Percentiles rank a stretch among this genome's conserved stretches.
These are phyloP conservation scores for Psilopsiagon aymara DNA, from an alignment of 2,113 vertebrate species.

Conservation along the genomic window DNA sequence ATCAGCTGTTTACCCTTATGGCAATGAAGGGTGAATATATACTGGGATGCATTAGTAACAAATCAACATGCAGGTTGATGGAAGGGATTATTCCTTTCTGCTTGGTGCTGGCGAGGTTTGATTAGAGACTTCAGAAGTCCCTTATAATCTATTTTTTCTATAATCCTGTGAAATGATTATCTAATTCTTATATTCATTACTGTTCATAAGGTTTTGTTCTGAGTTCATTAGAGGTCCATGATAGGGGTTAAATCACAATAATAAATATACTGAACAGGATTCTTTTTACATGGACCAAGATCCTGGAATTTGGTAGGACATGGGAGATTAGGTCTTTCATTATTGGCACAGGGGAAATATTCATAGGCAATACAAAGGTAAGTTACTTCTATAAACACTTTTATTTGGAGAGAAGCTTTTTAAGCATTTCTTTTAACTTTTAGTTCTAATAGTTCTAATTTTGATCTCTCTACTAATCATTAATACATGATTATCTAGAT, in stretches of 20 bases:
- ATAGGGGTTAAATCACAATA: not conserved
- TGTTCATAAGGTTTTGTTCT: not conserved
- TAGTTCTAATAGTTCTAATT: not conserved
- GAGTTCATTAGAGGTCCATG: not conserved
- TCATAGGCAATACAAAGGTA: not conserved
- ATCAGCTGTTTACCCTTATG: not conserved
- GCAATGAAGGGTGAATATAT: not conserved
- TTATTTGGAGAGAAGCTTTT: not conserved
- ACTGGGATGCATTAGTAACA: not conserved
- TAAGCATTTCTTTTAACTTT: not conserved
- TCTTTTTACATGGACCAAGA: not conserved
- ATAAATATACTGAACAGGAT: not conserved
- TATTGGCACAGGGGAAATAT: not conserved
- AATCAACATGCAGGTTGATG: not conserved
- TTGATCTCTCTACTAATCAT: not conserved
- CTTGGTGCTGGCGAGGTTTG: not conserved
- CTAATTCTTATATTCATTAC: not conserved
- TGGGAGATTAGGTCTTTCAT: not conserved
- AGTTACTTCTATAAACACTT: not conserved
- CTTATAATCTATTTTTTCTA: not conserved
- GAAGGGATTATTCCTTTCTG: not conserved
- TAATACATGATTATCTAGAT: constrained; percentile 5
- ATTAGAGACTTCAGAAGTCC: not conserved
- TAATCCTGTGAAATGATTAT: not conserved
- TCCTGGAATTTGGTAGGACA: not conserved